A percentile compares a stretch with the other conserved stretches of the same genome.
phyloP scores from a whole-genome alignment of 2,113 vertebrate genomes.

The Centropristis striata region DNA sequence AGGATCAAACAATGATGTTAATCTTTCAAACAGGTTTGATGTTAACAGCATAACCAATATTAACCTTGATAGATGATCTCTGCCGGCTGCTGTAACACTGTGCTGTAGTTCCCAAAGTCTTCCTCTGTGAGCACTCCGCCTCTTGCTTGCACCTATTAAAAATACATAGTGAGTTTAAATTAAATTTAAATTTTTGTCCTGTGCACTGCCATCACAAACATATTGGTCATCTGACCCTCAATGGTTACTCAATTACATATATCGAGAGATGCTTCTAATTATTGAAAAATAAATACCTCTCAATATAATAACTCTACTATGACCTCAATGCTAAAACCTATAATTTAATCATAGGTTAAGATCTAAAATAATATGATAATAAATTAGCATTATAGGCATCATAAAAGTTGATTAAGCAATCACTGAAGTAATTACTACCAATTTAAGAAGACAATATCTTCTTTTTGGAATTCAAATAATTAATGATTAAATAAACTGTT shows the following conservation, averaged over 20 bases:
- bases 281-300: too few species aligned
- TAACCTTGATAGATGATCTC: conserved; percentile 93
- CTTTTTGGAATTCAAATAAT: background rate
- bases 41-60: background rate
- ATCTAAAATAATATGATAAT: too few species aligned
- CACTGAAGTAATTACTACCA: background rate
- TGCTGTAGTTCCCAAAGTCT: conserved; percentile 95
- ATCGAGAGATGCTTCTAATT: too few species aligned
- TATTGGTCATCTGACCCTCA: background rate
- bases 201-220: background rate
- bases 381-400: too few species aligned
- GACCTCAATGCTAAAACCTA: too few species aligned
- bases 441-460: background rate
- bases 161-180: conserved; percentile 13
- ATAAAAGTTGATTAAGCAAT: too few species aligned
- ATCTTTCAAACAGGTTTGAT: background rate
- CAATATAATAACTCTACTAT: too few species aligned
- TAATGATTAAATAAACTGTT: background rate
- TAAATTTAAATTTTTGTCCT: background rate
- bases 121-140: conserved; percentile 92
- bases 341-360: too few species aligned
- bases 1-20: too few species aligned
- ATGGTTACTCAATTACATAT: background rate
- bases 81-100: conserved; percentile 87
- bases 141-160: conserved; percentile 86